Evolutionary conservation across 2,888 invertebrate genomes (phyloP).

Genomic region (Tipula unca): DNA sequence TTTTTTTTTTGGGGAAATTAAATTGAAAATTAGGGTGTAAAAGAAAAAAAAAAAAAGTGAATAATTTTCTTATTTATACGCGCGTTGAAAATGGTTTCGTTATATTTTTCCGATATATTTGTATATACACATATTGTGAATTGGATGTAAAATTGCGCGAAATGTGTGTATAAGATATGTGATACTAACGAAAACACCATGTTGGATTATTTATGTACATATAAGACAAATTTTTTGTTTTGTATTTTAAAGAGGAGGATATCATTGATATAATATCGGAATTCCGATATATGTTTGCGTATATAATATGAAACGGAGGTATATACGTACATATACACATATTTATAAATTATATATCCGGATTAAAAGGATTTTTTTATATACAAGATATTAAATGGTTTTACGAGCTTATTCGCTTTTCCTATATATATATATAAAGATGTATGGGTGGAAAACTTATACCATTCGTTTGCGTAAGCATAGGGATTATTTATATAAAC

Average conservation of each 20-base stretch:
- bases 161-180: neutral
- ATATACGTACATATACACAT: too few species aligned
- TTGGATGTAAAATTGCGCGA: neutral
- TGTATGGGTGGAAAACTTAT: neutral
- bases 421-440: too few species aligned
- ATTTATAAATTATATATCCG: neutral
- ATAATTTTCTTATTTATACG: neutral
- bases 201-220: neutral
- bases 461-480: neutral
- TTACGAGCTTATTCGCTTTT: neutral
- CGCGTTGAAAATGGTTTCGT: neutral
- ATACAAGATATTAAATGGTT: neutral
- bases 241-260: neutral
- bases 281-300: neutral
- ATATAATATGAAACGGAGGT: neutral
- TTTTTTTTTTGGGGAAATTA: neutral
- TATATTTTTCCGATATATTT: neutral
- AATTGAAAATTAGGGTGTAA: slow-evolving; percentile 8
- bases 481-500: neutral
- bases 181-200: neutral
- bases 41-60: too few species aligned
- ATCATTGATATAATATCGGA: neutral
- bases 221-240: neutral
- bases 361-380: neutral
- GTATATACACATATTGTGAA: neutral